Evolutionary conservation across 2,888 invertebrate genomes (phyloP), one percentile per base, ranked within the genome.

Genomic region (Drosophila nr. fundita): DNA sequence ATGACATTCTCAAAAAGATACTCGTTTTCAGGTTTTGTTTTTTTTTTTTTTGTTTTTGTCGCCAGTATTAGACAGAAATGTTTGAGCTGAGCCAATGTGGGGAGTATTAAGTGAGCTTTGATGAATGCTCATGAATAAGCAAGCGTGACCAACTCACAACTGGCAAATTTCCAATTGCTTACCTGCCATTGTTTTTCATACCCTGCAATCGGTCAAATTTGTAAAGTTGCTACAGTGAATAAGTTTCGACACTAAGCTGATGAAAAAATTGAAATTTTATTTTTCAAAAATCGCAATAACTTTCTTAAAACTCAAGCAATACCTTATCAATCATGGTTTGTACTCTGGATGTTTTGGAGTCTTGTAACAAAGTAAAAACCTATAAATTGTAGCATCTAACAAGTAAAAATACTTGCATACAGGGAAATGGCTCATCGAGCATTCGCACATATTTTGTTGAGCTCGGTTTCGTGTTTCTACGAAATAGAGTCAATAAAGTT

Each of bases 101-200:
- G 72, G 65, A 64, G 86, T 79, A 87, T 89, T 87, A 87, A 87
- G 89, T 89, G 72, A 75, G 89, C 87, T 87, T 87, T 87, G 89
- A 87, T 73, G 81, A 73, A 73, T 77, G 74, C 80, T 81, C 87
- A 87, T 87, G 87, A 87, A 87, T 88, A 87, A 83, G 84, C 72
- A 87, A 87, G 82, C 79, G 72, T 68, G 65, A 36, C 68, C 62
- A 65, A 64, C 42, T 49, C 53, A 18, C 53, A 68, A 55, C 68
- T 68, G 40, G 27, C 60, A 65, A 54, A 60, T 64, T 45, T 15
- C 13, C 10, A 60, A 38, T 15, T 50, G 30, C 34, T 40, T 5
- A 38, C 30, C n/a, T 54, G 32, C 40, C 57, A n/a, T 58, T 59
- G 24, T 29, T 49, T 32, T 38, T n/a, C 10, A 68, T 59, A 69